Conservation (phyloP, 1,140 invertebrate species). For the Listronotus bonariensis region DNA sequence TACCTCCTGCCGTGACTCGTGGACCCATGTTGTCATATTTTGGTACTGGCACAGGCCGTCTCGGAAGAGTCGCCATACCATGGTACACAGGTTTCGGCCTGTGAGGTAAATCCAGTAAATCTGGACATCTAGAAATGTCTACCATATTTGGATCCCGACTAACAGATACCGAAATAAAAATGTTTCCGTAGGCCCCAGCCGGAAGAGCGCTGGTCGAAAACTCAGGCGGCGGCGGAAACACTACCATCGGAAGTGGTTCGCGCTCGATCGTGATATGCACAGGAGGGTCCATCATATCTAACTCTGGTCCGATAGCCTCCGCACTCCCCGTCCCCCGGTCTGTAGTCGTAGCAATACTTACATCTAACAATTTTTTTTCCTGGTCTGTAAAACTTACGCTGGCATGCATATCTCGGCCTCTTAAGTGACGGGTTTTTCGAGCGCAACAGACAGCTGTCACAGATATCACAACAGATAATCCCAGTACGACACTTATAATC, state of each 20-base stretch:
- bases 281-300: conserved; percentile 57
- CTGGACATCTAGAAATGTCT: conserved; percentile 71
- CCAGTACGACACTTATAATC: conserved; percentile 59
- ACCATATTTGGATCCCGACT: conserved; percentile 67
- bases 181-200: conserved; percentile 69
- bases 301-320: conserved; percentile 59
- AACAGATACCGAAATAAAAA: conserved; percentile 75
- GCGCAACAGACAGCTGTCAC: conserved; percentile 62
- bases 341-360: conserved; percentile 77
- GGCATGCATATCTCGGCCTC: conserved; percentile 66
- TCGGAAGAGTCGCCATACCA: conserved; percentile 56
- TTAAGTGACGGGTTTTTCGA: conserved; percentile 62
- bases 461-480: conserved; percentile 59
- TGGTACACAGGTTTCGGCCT: conserved; percentile 60
- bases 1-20: conserved; percentile 82
- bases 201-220: conserved; percentile 67
- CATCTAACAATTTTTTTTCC: conserved; percentile 80
- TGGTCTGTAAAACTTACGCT: conserved; percentile 82
- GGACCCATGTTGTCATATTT: conserved; percentile 88
- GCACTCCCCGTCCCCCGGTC: conserved; percentile 68
- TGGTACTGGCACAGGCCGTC: conserved; percentile 49
- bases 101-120: conserved; percentile 73
- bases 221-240: conserved; percentile 68
- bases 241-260: conserved; percentile 56
- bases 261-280: conserved; percentile 81